Evolutionary conservation across 2,113 vertebrate genomes (phyloP), one percentile per base, ranked within the genome.

Genomic region (Tetraodon nigroviridis): DNA sequence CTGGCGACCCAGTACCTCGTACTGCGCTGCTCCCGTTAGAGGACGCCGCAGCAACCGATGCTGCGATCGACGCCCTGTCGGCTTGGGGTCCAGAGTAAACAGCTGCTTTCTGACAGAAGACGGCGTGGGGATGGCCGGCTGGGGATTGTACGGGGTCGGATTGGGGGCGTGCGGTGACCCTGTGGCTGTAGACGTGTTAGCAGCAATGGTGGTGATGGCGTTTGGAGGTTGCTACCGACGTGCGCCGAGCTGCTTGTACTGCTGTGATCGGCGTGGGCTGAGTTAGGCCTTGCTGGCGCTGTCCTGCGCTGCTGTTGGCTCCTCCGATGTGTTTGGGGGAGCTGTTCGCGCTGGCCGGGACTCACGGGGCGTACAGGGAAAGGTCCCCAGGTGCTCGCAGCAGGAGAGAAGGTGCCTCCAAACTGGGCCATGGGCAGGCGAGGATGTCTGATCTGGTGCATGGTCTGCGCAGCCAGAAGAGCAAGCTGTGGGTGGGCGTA

Each of bases 391-490:
- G 96, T 97, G 78, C 94, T 97, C 18, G 96, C 91, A 13, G 95
- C 93, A 11, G 94, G 91, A 50, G 95, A 91, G 86, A 99, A 99
- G 45, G 95, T 96, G 74, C 97, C 97, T 73, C 97, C 97, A 68
- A 99, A 97, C 21, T 98, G 96, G 18, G 96, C 95, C 95, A 98
- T 96, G 55, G 96, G 97, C 78, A 99, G 91, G 66, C 95, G 94
- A 79, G 97, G 95, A 84, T 98, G 97, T 67, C 96, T 92, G 83
- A 98, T 97, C 89, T 98, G 96, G 88, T 99, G 96, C 94, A 98
- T 97, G 90, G 96, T 97, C 88, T 98, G 97, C 66, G 95, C 94
- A 75, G 96, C 95, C 79, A 99, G 89, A 51, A 98, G 87, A 66
- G 97, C 95, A 87, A 98, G 93, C 87, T 97, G 97, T 74, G 95